phyloP scores from a whole-genome alignment of 2,888 invertebrate species.

The Phalera bucephala region DNA sequence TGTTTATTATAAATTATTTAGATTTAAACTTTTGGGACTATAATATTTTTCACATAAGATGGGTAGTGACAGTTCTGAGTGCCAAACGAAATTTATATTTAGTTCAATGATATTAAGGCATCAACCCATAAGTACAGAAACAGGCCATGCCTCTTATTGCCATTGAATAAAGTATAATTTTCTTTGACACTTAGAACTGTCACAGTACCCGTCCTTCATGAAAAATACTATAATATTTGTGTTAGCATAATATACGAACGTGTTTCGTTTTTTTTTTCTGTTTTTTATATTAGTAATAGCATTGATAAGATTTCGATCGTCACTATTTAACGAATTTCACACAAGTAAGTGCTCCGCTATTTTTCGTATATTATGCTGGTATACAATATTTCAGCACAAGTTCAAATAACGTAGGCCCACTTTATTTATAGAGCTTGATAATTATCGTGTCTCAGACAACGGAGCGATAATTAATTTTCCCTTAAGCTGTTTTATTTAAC shows the following conservation, averaged over 20 bases:
- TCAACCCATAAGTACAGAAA: too few relatives aligned
- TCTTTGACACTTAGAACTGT: too few relatives aligned
- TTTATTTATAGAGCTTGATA: constrained; percentile 75
- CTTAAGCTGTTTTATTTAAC: constrained; percentile 80
- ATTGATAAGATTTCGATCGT: constrained; percentile 8
- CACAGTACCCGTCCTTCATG: too few relatives aligned
- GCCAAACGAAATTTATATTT: too few relatives aligned
- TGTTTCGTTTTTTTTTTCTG: constrained; percentile 21
- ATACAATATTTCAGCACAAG: constrained; percentile 74
- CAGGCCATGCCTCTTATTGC: too few relatives aligned
- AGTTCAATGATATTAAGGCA: too few relatives aligned
- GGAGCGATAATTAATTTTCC: constrained; percentile 53
- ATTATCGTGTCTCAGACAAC: constrained; percentile 55
- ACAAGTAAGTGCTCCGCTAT: constrained; percentile 15
- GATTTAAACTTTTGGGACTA: constrained; percentile 64
- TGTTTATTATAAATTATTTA: constrained; percentile 81
- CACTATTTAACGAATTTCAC: constrained; percentile 15
- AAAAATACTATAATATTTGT: too few relatives aligned
- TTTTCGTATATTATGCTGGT: constrained; percentile 60
- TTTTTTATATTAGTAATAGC: constrained; percentile 14
- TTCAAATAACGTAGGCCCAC: constrained; percentile 80
- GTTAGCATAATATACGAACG: constrained; percentile 60
- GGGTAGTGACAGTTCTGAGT: too few relatives aligned
- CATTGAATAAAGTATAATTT: too few relatives aligned
- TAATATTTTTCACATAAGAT: too few relatives aligned